Evolutionary conservation across 2,113 vertebrate genomes (phyloP), one percentile per base, ranked within the genome.

Genomic region (Penelope pileata): DNA sequence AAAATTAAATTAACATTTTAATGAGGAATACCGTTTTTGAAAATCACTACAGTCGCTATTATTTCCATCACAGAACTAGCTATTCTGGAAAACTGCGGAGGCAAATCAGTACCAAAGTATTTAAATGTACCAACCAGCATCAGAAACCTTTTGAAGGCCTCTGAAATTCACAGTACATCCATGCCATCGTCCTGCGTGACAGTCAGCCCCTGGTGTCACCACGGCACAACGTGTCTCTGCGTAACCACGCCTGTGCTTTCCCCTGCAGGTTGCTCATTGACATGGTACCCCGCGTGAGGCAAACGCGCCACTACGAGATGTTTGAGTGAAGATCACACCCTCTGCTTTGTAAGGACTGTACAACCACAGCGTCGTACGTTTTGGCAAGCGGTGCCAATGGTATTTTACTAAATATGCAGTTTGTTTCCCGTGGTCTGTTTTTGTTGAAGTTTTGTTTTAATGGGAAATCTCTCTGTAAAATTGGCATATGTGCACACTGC

Each of bases 291-390:
- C 98, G 99, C 1, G 98, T 99, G 76, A 98, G 98, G 97, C 99
- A 99, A 90, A 99, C 99, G 0, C 98, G 98, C 76, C 98, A 99
- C 96, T 99, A 99, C 8, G 99, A 99, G 92, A 99, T 99, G 96
- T 99, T 99, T 48, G 99, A 99, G 96, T 99, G 98, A 99, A 62
- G 78, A 53, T 8, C 66, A 42, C n/a, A 2, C 79, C 93, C 88
- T 79, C 36, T 74, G 73, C 56, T 78, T 67, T 63, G 27, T 43
- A 67, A 56, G 93, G 94, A 94, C 85, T 96, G 83, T 83, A 6
- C 36, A 82, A 42, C 38, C 90, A 56, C 91, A 91, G 91, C 93
- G 6, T 69, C 76, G 50, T 66, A 34, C 53, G 32, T 53, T 80
- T 53, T 85, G 97, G 96, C 97, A 78, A 94, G 88, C 12, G 96